Base-by-base conservation (phyloP, 2,113 vertebrate species). In the Gnathonemus echidnorhynchus region DNA sequence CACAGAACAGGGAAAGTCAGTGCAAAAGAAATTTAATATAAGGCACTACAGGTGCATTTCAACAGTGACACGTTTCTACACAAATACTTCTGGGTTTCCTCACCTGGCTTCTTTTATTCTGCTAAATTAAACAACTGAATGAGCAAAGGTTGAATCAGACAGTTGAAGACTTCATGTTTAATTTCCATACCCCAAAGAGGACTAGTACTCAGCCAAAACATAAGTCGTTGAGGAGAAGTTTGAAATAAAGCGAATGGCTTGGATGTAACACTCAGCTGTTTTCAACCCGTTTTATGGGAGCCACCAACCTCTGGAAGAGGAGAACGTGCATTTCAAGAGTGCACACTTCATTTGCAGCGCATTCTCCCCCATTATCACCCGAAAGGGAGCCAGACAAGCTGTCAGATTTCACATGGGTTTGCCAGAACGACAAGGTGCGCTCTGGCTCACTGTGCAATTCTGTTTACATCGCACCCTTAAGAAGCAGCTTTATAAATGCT, bases 261-360 rank as follows among this genome's bases (percentile, higher is more conserved):
- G 42, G 83, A 87, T 87, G 48, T 39, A 53, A 53, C 86, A 87
- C 86, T 56, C 86, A 35, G n/a, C 86, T 56, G 86, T 11, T 77
- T 77, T 77, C 70, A 66, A 27, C 62, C 3, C 27, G n/a, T 70
- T 70, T 70, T 70, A 70, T 70, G 62, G 62, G 62, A 70, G 27
- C 27, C 62, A 80, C 74, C 74, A 80, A 39, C 13, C 74, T 80
- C 31, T 80, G 74, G 31, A 80, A 7, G 74, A 19, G 74, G 74
- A n/a, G 13, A 42, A 39, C 2, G 35, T 1, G 3, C 35, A 80
- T 42, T 42, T 80, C 31, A 42, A 31, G 74, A 0, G 0, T 21
- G 74, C 35, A 10, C 35, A 70, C 10, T 31, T 70, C 62, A 70
- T 80, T 39, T 42, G 17, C 5, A 3, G 35, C 2, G 15, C 74